Percentiles rank a stretch among this genome's conserved stretches.
Conservation (phyloP, 2,797 vertebrate species). For the Eidolon dupreanum region DNA sequence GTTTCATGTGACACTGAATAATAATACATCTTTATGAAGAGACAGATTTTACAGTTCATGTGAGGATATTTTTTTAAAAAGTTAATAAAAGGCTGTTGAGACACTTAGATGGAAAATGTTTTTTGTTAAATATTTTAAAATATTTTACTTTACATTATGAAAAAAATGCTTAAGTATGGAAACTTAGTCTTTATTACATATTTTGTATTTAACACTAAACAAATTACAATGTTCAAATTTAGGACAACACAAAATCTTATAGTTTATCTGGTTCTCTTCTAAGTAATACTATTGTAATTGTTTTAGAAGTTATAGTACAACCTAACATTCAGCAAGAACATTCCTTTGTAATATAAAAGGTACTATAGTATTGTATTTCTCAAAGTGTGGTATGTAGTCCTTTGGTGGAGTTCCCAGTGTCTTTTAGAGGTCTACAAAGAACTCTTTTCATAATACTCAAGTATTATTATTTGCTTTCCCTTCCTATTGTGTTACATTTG, state of each 20-base stretch:
- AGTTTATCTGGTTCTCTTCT: constrained; percentile 23
- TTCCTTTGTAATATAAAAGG: neutral
- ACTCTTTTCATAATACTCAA: neutral
- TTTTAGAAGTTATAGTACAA: neutral
- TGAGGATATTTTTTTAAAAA: neutral
- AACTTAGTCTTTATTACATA: neutral
- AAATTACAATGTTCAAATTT: constrained; percentile 19
- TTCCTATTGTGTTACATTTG: neutral
- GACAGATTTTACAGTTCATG: neutral
- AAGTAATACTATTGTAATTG: neutral
- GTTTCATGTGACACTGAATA: neutral
- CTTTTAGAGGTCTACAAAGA: neutral
- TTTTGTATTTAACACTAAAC: constrained; percentile 16
- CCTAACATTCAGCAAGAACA: neutral
- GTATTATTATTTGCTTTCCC: neutral
- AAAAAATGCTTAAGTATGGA: neutral
- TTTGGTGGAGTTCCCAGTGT: neutral
- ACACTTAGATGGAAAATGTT: neutral
- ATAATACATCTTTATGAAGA: neutral
- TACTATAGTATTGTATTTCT: neutral
- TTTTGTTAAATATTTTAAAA: constrained; percentile 7
- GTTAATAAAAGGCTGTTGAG: neutral
- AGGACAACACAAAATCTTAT: neutral
- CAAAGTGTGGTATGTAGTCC: neutral
- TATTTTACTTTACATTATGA: neutral